Evolutionary conservation across 2,797 vertebrate species (phyloP).

Genomic region (Anniella stebbinsi): DNA sequence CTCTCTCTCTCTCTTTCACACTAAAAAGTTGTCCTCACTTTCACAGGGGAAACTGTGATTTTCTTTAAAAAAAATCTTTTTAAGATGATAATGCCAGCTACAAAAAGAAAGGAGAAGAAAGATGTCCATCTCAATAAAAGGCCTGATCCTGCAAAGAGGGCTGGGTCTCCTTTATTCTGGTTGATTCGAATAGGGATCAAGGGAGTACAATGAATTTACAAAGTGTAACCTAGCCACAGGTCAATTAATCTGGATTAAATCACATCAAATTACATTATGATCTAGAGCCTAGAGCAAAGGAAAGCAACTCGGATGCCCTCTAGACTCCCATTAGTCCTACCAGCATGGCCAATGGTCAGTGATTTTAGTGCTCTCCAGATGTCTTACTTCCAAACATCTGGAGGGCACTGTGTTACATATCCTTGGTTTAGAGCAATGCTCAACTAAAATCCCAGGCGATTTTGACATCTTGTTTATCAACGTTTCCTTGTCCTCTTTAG

Average conservation of each 20-base stretch:
- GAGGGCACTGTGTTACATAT: too few species aligned
- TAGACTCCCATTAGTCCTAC: too few species aligned
- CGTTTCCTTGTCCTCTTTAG: not conserved
- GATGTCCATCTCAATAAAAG: constrained; percentile 55
- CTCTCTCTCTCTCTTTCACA: constrained; percentile 9
- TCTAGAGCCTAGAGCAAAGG: not conserved
- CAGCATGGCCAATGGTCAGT: too few species aligned
- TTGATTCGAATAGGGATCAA: constrained; percentile 43
- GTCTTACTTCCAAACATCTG: too few species aligned
- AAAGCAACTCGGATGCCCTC: not conserved
- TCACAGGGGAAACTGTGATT: constrained; percentile 68
- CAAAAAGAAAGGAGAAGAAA: constrained; percentile 69
- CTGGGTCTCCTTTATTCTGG: constrained; percentile 1
- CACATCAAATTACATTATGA: not conserved
- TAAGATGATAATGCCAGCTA: constrained; percentile 70
- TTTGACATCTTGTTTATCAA: not conserved
- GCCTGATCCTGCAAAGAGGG: constrained; percentile 21
- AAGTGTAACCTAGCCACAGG: not conserved
- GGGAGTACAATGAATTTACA: not conserved
- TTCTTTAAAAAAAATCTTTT: constrained; percentile 67
- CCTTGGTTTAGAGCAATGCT: too few species aligned
- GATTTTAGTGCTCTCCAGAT: too few species aligned
- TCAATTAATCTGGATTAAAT: not conserved
- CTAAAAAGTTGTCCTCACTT: constrained; percentile 60
- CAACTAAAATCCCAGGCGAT: not conserved